These are phyloP conservation scores for Lucifuga dentata DNA, from an alignment of 2,113 vertebrate genomes.

Conservation along the genomic window DNA sequence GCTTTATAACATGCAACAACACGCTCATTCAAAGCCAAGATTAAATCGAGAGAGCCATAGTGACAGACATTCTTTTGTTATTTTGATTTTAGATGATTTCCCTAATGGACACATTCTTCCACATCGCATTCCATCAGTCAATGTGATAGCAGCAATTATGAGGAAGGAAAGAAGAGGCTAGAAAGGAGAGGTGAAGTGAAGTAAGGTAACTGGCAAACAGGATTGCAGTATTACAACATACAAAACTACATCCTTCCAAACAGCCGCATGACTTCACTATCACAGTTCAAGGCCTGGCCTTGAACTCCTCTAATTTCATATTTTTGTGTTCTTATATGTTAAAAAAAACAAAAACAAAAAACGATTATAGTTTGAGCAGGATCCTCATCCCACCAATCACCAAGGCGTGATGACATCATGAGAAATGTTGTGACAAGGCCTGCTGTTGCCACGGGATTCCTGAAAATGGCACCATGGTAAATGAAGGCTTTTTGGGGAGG, in stretches of 20 bases:
- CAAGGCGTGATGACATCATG: slow-evolving; percentile 77
- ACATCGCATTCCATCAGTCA: not conserved
- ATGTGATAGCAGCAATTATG: not conserved
- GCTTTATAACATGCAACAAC: slow-evolving; percentile 46
- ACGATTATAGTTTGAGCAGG: too few relatives aligned
- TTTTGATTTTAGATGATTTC: slow-evolving; percentile 18
- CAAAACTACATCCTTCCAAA: not conserved
- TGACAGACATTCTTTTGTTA: slow-evolving; percentile 50
- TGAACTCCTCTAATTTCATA: not conserved
- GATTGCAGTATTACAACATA: not conserved
- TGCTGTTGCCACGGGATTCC: slow-evolving; percentile 84
- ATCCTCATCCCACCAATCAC: slow-evolving; percentile 39
- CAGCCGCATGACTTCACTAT: not conserved
- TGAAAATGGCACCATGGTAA: slow-evolving; percentile 71
- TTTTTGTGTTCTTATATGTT: not conserved
- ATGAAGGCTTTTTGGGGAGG: slow-evolving; percentile 70
- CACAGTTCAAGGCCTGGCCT: slow-evolving; percentile 3
- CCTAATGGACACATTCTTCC: not conserved
- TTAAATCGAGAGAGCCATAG: slow-evolving; percentile 33
- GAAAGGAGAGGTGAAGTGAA: not conserved
- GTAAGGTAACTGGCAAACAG: not conserved
- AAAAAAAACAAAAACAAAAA: too few relatives aligned
- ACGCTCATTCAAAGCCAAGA: slow-evolving; percentile 47
- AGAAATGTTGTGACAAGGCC: slow-evolving; percentile 79
- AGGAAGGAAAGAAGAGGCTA: not conserved